A percentile compares a stretch with the other conserved stretches of the same genome.
Conservation (phyloP, 1,140 invertebrate genomes). For the Drosophila carrolli region DNA sequence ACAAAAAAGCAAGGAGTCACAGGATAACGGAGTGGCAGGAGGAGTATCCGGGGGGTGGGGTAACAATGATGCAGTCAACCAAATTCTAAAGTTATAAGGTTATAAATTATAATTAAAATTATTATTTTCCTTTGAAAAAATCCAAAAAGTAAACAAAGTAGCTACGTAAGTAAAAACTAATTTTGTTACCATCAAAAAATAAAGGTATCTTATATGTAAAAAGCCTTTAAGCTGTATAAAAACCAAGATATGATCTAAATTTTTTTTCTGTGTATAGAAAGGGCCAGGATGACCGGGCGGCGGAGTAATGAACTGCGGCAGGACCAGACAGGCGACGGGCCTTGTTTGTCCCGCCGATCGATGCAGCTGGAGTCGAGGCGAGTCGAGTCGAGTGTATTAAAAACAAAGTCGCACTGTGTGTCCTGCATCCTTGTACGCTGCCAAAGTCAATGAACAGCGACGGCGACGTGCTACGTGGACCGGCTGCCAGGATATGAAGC, state of each 20-base stretch:
- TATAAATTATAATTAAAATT: background rate
- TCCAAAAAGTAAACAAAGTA: too few species aligned
- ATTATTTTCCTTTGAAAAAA: too few species aligned
- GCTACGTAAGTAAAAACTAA: too few species aligned
- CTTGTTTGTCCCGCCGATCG: constrained; percentile 77
- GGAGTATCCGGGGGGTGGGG: too few species aligned
- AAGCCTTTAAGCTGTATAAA: too few species aligned
- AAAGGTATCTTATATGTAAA: too few species aligned
- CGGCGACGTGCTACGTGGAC: constrained; percentile 46
- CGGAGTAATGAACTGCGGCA: constrained; percentile 74
- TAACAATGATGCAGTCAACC: constrained; percentile 1
- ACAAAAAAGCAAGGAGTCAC: constrained; percentile 37
- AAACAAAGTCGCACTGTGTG: constrained; percentile 78
- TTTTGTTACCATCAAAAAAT: too few species aligned
- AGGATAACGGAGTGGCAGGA: constrained; percentile 42
- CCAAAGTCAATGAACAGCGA: constrained; percentile 80
- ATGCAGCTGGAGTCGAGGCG: constrained; percentile 59
- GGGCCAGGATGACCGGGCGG: constrained; percentile 20
- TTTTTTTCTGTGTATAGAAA: constrained; percentile 3
- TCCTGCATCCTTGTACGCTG: constrained; percentile 65
- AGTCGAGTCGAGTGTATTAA: constrained; percentile 75
- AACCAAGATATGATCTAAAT: background rate
- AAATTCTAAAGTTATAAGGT: background rate
- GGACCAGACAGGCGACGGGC: constrained; percentile 53
- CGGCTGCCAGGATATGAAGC: constrained; percentile 61